phyloP scores from a whole-genome alignment of 1,140 invertebrate genomes.

The Drosophila neocordata region DNA sequence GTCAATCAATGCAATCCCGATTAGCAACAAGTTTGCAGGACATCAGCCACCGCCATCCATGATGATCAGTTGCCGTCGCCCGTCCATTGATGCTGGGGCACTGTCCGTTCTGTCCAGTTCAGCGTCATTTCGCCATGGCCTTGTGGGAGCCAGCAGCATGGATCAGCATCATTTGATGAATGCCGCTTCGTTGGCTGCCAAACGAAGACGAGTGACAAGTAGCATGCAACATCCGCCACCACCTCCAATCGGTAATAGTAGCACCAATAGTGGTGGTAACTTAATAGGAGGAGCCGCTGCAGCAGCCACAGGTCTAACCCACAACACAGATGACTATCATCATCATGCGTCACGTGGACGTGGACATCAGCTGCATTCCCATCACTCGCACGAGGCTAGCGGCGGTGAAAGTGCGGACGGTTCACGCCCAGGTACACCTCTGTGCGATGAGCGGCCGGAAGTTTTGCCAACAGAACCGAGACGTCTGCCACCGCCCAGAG shows the following conservation, averaged over 20 bases:
- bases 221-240: conserved; percentile 36
- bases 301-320: conserved; percentile 31
- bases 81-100: conserved; percentile 78
- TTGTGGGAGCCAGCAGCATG: conserved; percentile 60
- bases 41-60: conserved; percentile 43
- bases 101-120: conserved; percentile 60
- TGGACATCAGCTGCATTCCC: conserved; percentile 82
- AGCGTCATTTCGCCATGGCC: conserved; percentile 64
- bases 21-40: conserved; percentile 54
- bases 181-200: conserved; percentile 62
- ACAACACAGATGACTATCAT: conserved; percentile 66
- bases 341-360: conserved; percentile 76
- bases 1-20: conserved; percentile 5
- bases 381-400: conserved; percentile 82
- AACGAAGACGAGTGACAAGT: conserved; percentile 53
- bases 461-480: conserved; percentile 89
- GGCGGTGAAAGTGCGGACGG: conserved; percentile 83
- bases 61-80: conserved; percentile 74
- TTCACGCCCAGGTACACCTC: conserved; percentile 91
- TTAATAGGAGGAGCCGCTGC: conserved; percentile 19
- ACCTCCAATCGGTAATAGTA: conserved; percentile 19
- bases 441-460: conserved; percentile 92
- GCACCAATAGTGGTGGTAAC: conserved; percentile 23
- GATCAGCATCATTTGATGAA: conserved; percentile 65
- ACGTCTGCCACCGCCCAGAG: conserved; percentile 86